Conservation (phyloP, 2,888 invertebrate genomes). For the Stenurella melanura region DNA sequence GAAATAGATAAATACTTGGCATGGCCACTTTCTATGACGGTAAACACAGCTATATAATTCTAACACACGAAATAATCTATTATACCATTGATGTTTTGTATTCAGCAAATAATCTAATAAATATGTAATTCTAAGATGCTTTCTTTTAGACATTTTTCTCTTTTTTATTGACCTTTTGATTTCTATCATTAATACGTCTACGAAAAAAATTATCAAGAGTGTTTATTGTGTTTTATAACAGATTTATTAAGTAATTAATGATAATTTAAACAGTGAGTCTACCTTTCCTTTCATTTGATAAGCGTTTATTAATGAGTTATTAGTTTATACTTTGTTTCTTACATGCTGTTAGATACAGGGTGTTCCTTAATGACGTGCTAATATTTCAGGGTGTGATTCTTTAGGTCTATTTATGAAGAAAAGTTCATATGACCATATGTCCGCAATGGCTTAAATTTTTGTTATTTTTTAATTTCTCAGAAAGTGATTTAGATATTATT, state of each 20-base stretch:
- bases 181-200: neutral
- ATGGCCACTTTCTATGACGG: neutral
- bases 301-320: neutral
- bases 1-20: neutral
- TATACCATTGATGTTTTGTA: neutral
- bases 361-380: too few relatives aligned
- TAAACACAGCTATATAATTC: neutral
- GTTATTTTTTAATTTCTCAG: too few relatives aligned
- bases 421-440: too few relatives aligned
- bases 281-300: neutral
- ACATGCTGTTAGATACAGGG: neutral
- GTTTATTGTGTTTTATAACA: too few relatives aligned
- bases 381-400: too few relatives aligned
- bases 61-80: neutral
- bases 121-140: neutral
- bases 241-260: neutral
- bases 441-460: too few relatives aligned
- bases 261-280: neutral
- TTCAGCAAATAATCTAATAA: neutral
- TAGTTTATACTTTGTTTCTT: neutral
- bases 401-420: too few relatives aligned
- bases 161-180: neutral
- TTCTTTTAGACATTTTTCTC: neutral
- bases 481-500: too few relatives aligned
- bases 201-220: neutral